Base-by-base conservation (phyloP, 2,797 vertebrate genomes). In the Lutra lutra region DNA sequence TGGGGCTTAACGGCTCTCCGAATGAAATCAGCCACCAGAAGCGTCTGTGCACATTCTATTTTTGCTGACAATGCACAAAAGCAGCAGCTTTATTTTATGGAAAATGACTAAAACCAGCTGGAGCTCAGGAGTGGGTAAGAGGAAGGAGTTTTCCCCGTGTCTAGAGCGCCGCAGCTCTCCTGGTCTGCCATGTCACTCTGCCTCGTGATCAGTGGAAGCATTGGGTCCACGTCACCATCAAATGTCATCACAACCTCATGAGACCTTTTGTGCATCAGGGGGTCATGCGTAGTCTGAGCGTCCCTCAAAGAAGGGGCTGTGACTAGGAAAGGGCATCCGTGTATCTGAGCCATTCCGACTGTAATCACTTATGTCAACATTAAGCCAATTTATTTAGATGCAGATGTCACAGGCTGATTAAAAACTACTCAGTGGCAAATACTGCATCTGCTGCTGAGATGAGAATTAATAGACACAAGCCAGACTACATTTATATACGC, bases 321-420 rank as follows among this genome's bases (percentile, higher is more conserved):
- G 84, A 82, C 7, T 70, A 7, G 15, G 46, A 92, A 79, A 96
- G 94, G 94, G 32, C 79, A 5, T n/a, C n/a, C 1, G 0, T 17
- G 0, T 32, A 4, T 40, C 66, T 2, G 75, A 88, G 66, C 78
- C n/a, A 4, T 38, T 56, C 32, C 1, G 0, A 43, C 46, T 46
- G 40, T 78, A 38, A 48, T 89, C 77, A 20, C 93, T 96, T 83
- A 73, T 89, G 85, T 83, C 87, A 27, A 35, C 60, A 90, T 72
- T 75, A 75, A 79, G 89, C 82, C 85, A 80, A 79, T 92, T 91
- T 94, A 60, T 94, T 96, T 56, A 93, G 90, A 84, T 23, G 92
- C 95, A 92, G 68, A 80, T 95, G 95, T 96, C 92, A 92, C 32
- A 6, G 66, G 4, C 94, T 89, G 94, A 97, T 95, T 97, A 92